A percentile compares a stretch with the other conserved stretches of the same genome.
These are phyloP conservation scores for Pristis pectinata DNA, from an alignment of 2,797 vertebrate species.

Conservation along the genomic window DNA sequence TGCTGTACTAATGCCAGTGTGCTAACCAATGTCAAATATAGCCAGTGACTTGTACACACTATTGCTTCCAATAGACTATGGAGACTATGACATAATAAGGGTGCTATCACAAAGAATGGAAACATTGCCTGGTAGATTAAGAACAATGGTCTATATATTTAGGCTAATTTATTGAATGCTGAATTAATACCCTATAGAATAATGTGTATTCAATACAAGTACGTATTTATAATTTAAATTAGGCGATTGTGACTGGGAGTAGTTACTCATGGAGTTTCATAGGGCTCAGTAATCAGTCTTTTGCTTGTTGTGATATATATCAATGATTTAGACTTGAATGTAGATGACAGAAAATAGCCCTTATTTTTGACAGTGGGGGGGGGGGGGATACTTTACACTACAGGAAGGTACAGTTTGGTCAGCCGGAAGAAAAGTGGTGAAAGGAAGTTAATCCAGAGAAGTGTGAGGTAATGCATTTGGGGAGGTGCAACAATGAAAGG, in stretches of 20 bases:
- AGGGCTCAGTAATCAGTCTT: no score
- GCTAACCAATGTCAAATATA: neutral
- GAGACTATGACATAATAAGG: slow-evolving; percentile 5
- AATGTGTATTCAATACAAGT: neutral
- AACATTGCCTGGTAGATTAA: slow-evolving; percentile 9
- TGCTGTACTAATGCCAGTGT: neutral
- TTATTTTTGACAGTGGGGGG: no score
- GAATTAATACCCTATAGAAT: neutral
- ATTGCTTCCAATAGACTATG: slow-evolving; percentile 27
- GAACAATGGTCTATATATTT: slow-evolving; percentile 4
- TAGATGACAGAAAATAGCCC: no score
- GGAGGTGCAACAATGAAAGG: no score
- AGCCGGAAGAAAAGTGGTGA: no score
- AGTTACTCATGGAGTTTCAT: no score
- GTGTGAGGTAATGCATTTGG: no score
- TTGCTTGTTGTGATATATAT: no score
- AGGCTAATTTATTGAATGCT: slow-evolving; percentile 7
- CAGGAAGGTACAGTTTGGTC: no score
- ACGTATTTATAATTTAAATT: neutral
- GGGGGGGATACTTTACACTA: no score
- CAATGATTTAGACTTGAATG: no score
- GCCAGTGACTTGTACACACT: neutral
- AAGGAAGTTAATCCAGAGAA: no score
- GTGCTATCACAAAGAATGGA: slow-evolving; percentile 1
- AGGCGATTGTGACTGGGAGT: neutral